These are phyloP conservation scores for Himalopsyche japonica DNA, from an alignment of 2,888 invertebrate species.

Conservation along the genomic window DNA sequence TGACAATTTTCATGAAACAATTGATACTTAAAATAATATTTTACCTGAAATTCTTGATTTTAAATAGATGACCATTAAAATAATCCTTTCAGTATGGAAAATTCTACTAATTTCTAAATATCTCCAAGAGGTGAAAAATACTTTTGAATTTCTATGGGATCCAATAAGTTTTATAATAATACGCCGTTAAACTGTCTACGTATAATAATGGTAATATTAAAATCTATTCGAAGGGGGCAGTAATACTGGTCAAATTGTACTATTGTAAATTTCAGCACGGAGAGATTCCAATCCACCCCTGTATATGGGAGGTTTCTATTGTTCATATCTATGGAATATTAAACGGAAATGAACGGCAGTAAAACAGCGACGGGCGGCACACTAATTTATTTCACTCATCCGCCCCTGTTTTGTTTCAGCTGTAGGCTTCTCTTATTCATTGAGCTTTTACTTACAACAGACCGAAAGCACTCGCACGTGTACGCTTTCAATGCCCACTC, in stretches of 20 bases:
- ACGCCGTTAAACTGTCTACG: neutral
- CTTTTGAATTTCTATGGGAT: no score
- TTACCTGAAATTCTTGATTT: no score
- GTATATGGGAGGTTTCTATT: neutral
- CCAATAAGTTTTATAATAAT: no score
- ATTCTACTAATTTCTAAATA: no score
- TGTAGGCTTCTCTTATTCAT: slow-evolving; percentile 16
- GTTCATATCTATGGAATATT: slow-evolving; percentile 17
- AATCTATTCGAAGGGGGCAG: neutral
- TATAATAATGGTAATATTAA: neutral
- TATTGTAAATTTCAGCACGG: neutral
- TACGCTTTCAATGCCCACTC: neutral
- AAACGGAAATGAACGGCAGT: slow-evolving; percentile 18
- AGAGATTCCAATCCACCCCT: neutral
- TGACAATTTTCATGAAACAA: no score
- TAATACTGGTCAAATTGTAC: neutral
- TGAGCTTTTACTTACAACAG: slow-evolving; percentile 10
- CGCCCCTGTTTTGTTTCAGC: slow-evolving; percentile 1
- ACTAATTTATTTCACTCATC: slow-evolving; percentile 10
- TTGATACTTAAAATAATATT: no score
- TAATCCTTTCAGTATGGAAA: no score
- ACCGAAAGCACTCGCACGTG: neutral
- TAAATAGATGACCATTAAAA: no score
- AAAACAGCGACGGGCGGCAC: slow-evolving; percentile 12
- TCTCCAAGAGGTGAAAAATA: no score